These are phyloP conservation scores for Poecilus cupreus DNA, from an alignment of 2,888 invertebrate species.

Conservation along the genomic window DNA sequence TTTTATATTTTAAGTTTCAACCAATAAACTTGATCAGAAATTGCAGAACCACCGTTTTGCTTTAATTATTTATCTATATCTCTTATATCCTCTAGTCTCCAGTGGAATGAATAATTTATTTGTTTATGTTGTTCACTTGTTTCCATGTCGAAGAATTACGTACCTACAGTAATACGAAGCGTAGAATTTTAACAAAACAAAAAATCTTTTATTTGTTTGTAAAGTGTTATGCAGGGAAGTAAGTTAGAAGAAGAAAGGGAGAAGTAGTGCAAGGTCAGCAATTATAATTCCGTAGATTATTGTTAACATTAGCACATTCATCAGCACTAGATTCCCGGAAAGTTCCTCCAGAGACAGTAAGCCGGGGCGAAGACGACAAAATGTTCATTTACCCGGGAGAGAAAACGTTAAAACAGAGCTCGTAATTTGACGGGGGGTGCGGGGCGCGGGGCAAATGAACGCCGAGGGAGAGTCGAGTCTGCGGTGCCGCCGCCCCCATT, in stretches of 20 bases:
- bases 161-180: too few species aligned
- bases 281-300: neutral
- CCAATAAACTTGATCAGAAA: too few species aligned
- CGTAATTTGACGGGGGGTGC: slow-evolving; percentile 2
- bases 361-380: neutral
- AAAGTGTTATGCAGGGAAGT: too few species aligned
- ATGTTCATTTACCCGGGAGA: slow-evolving; percentile 21
- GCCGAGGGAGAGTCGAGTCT: neutral
- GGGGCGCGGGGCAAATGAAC: neutral
- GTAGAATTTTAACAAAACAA: too few species aligned
- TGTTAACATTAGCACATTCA: slow-evolving; percentile 25
- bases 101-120: too few species aligned
- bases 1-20: too few species aligned
- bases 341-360: neutral
- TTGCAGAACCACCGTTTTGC: too few species aligned
- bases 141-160: too few species aligned
- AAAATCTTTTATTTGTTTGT: too few species aligned
- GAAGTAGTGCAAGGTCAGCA: neutral
- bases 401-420: slow-evolving; percentile 26
- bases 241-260: neutral
- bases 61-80: too few species aligned
- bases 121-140: too few species aligned
- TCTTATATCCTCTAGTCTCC: too few species aligned
- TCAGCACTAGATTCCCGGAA: neutral
- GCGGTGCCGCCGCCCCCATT: neutral